Base-by-base conservation (phyloP, 2,888 invertebrate species). In the Gerris lacustris region DNA sequence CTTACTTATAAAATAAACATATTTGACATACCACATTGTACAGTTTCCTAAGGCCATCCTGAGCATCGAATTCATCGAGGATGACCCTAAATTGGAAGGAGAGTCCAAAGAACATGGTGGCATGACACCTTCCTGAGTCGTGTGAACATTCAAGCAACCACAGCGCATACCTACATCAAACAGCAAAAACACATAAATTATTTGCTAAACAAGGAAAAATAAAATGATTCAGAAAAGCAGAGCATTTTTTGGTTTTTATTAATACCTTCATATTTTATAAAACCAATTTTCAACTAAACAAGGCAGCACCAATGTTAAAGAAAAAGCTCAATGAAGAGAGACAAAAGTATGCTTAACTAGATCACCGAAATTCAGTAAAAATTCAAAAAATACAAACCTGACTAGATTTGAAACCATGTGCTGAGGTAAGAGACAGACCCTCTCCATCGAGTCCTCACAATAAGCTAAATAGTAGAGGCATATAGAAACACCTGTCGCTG, bases 381-480 rank as follows among this genome's bases (percentile, higher is more conserved):
- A 31, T 31, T 31, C 31, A 31, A 31, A 31, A 31, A 4, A 11
- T 62, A 76, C 82, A 81, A 79, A 88, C 84, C 85, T 88, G 66
- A 94, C 93, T 45, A 95, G 82, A 76, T 90, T 90, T 0, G 86
- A 85, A 62, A 95, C 86, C 0, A 90, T 86, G 74, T 86, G 84
- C 77, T 91, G 86, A 0, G 95, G 91, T 79, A 96, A 84, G 43
- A 91, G 83, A 78, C 96, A 97, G 43, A 96, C 94, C 70, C 93
- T 85, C 80, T 98, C 97, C 94, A 99, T 96, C 0, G 96, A 95
- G 81, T 98, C 97, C 79, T 96, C 96, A 79, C 94, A 95, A 82
- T 96, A 97, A 0, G 96, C 95, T 71, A 99, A 84, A 82, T 97
- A 98, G 82, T 97, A 98, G 55, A 99, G 84, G 76, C 96, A 96